These are phyloP conservation scores for Eulemur rufifrons DNA, from an alignment of 2,113 vertebrate species.

Conservation along the genomic window DNA sequence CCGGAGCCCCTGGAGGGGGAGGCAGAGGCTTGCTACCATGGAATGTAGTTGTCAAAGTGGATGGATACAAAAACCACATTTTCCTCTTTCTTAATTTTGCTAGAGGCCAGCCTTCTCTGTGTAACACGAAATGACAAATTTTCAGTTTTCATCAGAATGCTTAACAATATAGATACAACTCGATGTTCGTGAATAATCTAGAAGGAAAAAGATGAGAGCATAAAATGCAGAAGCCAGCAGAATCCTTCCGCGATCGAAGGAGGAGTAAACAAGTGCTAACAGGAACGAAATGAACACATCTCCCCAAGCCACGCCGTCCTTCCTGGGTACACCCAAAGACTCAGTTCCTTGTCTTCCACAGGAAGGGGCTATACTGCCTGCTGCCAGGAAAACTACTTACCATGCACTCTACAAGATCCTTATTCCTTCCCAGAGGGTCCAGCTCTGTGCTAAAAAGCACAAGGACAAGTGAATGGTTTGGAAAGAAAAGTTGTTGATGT, in stretches of 20 bases:
- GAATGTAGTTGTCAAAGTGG: not conserved
- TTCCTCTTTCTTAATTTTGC: not conserved
- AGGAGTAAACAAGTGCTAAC: not conserved
- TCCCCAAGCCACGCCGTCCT: not conserved
- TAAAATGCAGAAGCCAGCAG: not conserved
- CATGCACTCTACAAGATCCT: constrained; percentile 36
- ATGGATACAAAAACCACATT: not conserved
- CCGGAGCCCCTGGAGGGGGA: not conserved
- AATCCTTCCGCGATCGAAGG: not conserved
- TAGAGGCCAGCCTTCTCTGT: not conserved
- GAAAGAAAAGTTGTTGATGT: constrained; percentile 82
- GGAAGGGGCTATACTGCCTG: not conserved
- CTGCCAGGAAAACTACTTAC: constrained; percentile 23
- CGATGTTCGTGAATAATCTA: not conserved
- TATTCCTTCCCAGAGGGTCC: constrained; percentile 54
- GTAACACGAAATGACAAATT: not conserved
- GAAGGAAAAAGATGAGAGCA: not conserved
- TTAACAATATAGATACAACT: not conserved
- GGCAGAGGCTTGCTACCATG: not conserved
- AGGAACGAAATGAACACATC: not conserved
- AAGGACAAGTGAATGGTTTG: constrained; percentile 77
- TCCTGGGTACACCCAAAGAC: not conserved
- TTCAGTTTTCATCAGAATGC: not conserved
- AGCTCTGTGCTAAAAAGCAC: constrained; percentile 57
- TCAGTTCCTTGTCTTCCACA: constrained; percentile 30